Evolutionary conservation across 2,113 vertebrate genomes (phyloP).

Genomic region (Lepus americanus): DNA sequence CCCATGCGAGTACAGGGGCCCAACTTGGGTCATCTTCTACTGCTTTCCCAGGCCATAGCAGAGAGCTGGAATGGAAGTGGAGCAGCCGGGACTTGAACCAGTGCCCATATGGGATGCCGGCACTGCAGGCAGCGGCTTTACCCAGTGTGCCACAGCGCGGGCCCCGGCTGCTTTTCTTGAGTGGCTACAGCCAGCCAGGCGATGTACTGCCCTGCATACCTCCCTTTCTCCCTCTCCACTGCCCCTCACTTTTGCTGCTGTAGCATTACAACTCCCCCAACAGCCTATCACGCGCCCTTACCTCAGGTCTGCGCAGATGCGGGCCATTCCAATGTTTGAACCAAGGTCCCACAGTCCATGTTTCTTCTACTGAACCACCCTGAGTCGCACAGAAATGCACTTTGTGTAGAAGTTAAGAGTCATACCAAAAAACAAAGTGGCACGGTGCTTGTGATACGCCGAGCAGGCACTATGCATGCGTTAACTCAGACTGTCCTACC

Average conservation of each 20-base stretch:
- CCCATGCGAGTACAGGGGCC: too few species aligned
- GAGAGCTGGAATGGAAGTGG: too few species aligned
- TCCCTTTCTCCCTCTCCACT: background rate
- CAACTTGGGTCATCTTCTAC: too few species aligned
- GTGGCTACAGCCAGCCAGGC: background rate
- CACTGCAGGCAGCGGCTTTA: too few species aligned
- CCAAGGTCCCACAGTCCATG: background rate
- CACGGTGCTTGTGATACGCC: background rate
- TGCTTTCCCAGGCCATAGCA: too few species aligned
- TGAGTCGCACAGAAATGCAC: background rate
- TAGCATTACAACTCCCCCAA: background rate
- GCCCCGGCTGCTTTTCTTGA: background rate
- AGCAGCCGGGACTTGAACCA: too few species aligned
- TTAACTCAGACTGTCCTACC: background rate
- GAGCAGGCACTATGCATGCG: background rate
- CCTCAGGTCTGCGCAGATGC: background rate
- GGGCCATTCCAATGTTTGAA: background rate
- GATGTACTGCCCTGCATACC: rapidly evolving
- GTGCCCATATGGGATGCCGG: too few species aligned
- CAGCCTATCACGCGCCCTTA: background rate
- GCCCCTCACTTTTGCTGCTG: background rate
- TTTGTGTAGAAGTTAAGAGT: background rate
- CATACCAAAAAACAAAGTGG: background rate
- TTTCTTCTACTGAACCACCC: background rate
- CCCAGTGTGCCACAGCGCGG: background rate